Evolutionary conservation across 2,113 vertebrate genomes (phyloP).

Genomic region (Pelecanus crispus): DNA sequence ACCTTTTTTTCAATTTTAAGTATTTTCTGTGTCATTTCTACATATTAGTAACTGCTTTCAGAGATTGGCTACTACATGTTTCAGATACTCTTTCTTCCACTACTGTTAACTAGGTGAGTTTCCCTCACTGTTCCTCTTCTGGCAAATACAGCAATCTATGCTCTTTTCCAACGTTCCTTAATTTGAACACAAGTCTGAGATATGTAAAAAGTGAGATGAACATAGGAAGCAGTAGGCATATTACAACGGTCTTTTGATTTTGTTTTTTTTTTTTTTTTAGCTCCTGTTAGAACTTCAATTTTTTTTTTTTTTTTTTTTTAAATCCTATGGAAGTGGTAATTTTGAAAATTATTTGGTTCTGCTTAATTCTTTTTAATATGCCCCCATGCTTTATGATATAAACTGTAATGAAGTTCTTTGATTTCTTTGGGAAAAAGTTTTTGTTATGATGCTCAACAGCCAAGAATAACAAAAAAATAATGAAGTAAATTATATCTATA

Average conservation of each 20-base stretch:
- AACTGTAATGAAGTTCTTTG: background rate
- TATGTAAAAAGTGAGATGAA: background rate
- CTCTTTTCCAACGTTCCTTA: background rate
- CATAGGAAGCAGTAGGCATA: background rate
- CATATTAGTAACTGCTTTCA: background rate
- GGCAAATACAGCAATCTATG: background rate
- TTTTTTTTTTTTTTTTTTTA: too few species aligned
- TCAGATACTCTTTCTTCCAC: background rate
- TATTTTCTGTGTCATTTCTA: background rate
- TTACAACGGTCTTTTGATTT: background rate
- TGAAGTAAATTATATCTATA: background rate
- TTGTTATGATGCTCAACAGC: background rate
- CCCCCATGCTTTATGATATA: background rate
- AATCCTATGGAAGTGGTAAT: background rate
- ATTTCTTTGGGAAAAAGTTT: background rate
- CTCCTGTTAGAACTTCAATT: background rate
- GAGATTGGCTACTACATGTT: background rate
- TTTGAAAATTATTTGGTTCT: background rate
- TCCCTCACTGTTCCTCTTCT: background rate
- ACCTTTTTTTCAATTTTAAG: background rate
- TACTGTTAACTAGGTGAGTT: background rate
- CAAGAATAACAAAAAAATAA: background rate
- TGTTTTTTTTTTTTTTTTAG: background rate
- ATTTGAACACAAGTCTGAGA: background rate
- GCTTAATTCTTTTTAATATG: background rate